These are phyloP conservation scores for Cyphomyrus plagiostoma DNA, from an alignment of 2,113 vertebrate genomes.

Conservation along the genomic window DNA sequence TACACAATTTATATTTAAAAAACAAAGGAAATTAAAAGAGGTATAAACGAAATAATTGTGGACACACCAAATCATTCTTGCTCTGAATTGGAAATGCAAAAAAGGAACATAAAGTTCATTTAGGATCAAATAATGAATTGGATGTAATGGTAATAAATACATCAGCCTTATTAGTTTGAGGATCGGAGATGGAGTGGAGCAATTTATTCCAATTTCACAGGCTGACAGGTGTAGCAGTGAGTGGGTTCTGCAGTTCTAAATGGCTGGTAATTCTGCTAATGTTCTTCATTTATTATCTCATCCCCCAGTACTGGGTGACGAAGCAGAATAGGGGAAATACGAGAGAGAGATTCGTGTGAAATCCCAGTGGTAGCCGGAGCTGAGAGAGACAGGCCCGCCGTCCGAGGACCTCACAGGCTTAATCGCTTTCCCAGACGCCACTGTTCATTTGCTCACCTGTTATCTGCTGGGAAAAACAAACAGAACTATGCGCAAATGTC, in stretches of 20 bases:
- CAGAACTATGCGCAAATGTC: slow-evolving; percentile 13
- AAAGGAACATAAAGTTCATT: neutral
- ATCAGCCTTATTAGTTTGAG: slow-evolving; percentile 61
- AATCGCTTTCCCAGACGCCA: slow-evolving; percentile 35
- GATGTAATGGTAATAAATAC: slow-evolving; percentile 43
- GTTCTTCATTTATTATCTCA: slow-evolving; percentile 68
- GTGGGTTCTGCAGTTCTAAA: slow-evolving; percentile 59
- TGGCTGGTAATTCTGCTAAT: slow-evolving; percentile 69
- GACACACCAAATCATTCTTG: neutral
- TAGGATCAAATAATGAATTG: slow-evolving; percentile 20
- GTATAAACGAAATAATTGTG: neutral
- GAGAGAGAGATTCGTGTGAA: slow-evolving; percentile 42
- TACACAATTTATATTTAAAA: neutral
- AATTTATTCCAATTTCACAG: slow-evolving; percentile 69
- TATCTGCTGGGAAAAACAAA: slow-evolving; percentile 41
- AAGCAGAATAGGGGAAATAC: slow-evolving; percentile 35
- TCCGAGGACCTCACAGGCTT: slow-evolving; percentile 30
- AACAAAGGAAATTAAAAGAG: neutral
- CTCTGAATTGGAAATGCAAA: neutral
- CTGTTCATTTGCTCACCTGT: slow-evolving; percentile 14
- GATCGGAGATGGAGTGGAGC: slow-evolving; percentile 56
- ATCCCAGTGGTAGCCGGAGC: slow-evolving; percentile 24
- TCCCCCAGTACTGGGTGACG: slow-evolving; percentile 43
- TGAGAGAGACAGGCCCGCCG: slow-evolving; percentile 7
- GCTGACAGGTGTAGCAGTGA: slow-evolving; percentile 62